phyloP scores from a whole-genome alignment of 2,888 invertebrate species.

The Pegoplata infirma region DNA sequence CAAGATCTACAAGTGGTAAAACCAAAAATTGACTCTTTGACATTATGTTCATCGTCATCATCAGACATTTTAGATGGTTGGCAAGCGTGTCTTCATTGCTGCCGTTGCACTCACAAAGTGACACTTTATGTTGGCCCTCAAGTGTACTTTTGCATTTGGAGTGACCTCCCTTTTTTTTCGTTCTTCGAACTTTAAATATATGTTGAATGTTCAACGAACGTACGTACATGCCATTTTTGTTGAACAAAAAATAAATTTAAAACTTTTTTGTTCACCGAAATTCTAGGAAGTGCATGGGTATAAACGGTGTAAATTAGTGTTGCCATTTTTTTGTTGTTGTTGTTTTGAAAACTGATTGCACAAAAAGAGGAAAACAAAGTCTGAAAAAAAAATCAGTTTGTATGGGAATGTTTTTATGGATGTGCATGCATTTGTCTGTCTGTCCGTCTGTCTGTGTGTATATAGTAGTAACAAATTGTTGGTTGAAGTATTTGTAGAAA shows the following conservation, averaged over 20 bases:
- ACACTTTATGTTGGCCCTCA: slow-evolving; percentile 59
- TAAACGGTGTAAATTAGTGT: slow-evolving; percentile 59
- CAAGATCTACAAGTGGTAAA: slow-evolving; percentile 53
- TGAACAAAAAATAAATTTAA: slow-evolving; percentile 17
- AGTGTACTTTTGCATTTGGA: slow-evolving; percentile 52
- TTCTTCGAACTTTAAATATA: neutral
- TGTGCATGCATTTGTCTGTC: too few relatives aligned
- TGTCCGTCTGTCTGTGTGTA: too few relatives aligned
- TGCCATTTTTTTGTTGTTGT: slow-evolving; percentile 29
- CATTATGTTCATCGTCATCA: slow-evolving; percentile 61
- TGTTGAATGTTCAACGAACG: slow-evolving; percentile 16
- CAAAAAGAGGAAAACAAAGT: neutral
- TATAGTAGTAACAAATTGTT: slow-evolving; percentile 26
- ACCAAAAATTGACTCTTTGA: slow-evolving; percentile 61
- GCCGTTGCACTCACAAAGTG: slow-evolving; percentile 54
- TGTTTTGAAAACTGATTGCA: slow-evolving; percentile 31
- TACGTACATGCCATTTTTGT: too few relatives aligned
- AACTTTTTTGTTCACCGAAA: slow-evolving; percentile 29
- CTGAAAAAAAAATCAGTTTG: neutral
- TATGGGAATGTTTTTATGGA: neutral
- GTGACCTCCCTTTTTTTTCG: slow-evolving; percentile 44
- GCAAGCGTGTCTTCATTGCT: slow-evolving; percentile 53
- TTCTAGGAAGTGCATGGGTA: slow-evolving; percentile 49
- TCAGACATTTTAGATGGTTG: slow-evolving; percentile 57
- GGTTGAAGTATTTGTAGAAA: slow-evolving; percentile 58